Percentiles rank a stretch among this genome's conserved stretches.
These are phyloP conservation scores for Drepanosiphum platanoidis DNA, from an alignment of 2,888 invertebrate genomes.

Conservation along the genomic window DNA sequence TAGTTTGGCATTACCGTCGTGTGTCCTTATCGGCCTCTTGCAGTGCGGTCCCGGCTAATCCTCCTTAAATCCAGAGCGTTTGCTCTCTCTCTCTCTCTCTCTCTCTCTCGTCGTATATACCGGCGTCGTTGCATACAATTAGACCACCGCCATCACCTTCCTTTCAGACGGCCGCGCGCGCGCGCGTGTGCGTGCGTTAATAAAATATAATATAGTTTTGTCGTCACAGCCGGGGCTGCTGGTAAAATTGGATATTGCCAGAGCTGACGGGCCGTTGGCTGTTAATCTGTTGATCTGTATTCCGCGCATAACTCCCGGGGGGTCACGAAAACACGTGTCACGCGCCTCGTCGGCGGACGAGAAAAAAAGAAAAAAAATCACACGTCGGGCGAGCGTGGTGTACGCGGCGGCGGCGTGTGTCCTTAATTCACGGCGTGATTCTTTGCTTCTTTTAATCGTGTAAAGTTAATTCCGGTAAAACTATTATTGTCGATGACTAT, in stretches of 20 bases:
- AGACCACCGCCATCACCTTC: background rate
- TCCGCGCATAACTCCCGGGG: background rate
- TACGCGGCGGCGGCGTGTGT: background rate
- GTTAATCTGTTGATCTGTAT: constrained; percentile 40
- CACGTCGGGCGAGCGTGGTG: background rate
- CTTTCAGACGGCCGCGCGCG: background rate
- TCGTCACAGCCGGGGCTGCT: background rate
- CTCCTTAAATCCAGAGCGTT: constrained; percentile 32
- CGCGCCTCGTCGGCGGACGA: background rate
- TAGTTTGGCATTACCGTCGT: constrained; percentile 35
- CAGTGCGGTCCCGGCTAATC: constrained; percentile 27
- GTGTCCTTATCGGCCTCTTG: constrained; percentile 49
- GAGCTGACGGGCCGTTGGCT: constrained; percentile 7
- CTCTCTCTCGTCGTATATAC: constrained; percentile 13
- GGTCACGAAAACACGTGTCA: constrained; percentile 12
- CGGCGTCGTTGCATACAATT: constrained; percentile 33
- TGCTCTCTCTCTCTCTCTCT: too few relatives aligned
- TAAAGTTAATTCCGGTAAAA: background rate
- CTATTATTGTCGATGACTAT: background rate
- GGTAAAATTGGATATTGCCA: constrained; percentile 47
- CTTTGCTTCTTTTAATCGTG: background rate
- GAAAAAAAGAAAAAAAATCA: background rate
- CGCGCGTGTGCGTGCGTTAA: background rate
- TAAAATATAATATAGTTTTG: too few relatives aligned
- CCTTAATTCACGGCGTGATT: too few relatives aligned